Base-by-base conservation (phyloP, 2,113 vertebrate genomes). In the Chaenogobius annularis region DNA sequence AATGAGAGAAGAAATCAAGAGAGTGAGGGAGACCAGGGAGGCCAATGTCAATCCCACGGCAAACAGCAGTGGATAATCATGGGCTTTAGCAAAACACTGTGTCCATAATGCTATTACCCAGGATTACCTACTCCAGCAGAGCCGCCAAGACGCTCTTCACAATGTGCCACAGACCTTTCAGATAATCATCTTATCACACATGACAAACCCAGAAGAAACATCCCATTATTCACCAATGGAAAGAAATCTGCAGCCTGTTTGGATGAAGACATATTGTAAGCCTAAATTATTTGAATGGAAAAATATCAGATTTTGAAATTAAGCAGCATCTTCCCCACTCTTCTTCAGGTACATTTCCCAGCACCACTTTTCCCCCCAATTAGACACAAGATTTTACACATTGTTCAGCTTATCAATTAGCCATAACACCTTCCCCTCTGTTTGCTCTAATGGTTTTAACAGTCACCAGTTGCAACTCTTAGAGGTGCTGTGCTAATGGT, bases 401-500 rank as follows among this genome's bases (percentile, higher is more conserved):
- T 92, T 92, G 90, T 92, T 93, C 89, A 83, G 89, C 94, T 95
- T 94, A 93, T 95, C 94, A 95, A 94, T 95, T 97, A 97, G 96
- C 95, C 94, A 94, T 94, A 95, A 96, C 95, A 95, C 93, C 93
- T 94, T 94, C 83, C 85, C 85, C 83, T 95, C 95, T 95, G 94
- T 95, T 88, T 94, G 95, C 95, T 83, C 91, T 92, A 97, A 96
- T 95, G 95, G 95, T 94, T 95, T 95, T 96, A 97, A 94, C 94
- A 95, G 95, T 94, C 95, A 95, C 93, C 95, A 96, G 95, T 93
- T 94, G 94, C 94, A 95, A 96, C 95, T 96, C 95, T 98, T 96
- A 98, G 96, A 97, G 95, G 93, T 94, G 93, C 93, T 90, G 92
- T 95, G 95, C 96, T 97, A 98, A 98, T 97, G 94, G 95, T 89